These are phyloP conservation scores for Drosophila varians DNA, from an alignment of 1,140 invertebrate species.

Conservation along the genomic window DNA sequence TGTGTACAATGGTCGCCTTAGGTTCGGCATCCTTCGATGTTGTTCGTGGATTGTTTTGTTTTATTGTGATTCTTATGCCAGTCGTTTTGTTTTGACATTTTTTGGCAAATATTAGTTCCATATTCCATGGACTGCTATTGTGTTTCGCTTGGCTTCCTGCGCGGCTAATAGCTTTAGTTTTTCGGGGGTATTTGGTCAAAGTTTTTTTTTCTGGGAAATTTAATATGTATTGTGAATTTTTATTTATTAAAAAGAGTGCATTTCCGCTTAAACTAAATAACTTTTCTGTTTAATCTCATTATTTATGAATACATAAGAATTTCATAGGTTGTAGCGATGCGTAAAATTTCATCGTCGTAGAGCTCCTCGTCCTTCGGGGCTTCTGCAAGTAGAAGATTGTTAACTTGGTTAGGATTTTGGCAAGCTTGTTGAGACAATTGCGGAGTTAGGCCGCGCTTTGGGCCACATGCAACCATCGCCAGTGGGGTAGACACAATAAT, in stretches of 20 bases:
- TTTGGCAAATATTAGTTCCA: constrained; percentile 72
- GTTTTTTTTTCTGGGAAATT: no score
- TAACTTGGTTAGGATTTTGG: constrained; percentile 22
- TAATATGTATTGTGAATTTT: no score
- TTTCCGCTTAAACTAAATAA: constrained; percentile 6
- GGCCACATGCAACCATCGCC: constrained; percentile 1
- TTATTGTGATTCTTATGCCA: constrained; percentile 74
- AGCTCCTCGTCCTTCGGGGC: neutral
- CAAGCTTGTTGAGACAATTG: constrained; percentile 43
- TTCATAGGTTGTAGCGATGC: constrained; percentile 21
- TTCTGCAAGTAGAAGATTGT: constrained; percentile 29
- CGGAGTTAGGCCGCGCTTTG: constrained; percentile 1
- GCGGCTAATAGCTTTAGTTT: constrained; percentile 33
- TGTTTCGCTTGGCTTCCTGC: constrained; percentile 34
- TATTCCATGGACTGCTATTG: constrained; percentile 57
- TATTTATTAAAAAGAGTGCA: no score
- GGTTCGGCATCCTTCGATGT: constrained; percentile 7
- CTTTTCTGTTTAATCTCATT: constrained; percentile 39
- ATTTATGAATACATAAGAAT: constrained; percentile 20
- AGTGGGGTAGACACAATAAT: constrained; percentile 36
- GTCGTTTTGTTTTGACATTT: constrained; percentile 66
- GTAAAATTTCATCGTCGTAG: constrained; percentile 14
- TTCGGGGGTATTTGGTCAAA: no score
- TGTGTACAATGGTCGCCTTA: constrained; percentile 24
- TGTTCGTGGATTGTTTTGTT: constrained; percentile 54